Conservation (phyloP, 2,888 invertebrate genomes). For the Trichogramma dendrolimi region DNA sequence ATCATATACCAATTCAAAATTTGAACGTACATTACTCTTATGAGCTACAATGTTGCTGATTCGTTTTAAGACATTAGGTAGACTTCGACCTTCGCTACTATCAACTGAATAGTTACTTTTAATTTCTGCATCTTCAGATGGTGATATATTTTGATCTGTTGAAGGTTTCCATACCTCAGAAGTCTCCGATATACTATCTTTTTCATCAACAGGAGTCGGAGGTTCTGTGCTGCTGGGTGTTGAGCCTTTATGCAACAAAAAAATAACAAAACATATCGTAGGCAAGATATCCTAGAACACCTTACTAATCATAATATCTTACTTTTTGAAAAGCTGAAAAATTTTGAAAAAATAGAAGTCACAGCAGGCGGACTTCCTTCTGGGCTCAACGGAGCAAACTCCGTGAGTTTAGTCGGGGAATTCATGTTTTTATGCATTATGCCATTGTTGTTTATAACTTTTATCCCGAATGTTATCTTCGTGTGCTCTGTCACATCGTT, state of each 20-base stretch:
- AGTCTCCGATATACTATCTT: constrained; percentile 43
- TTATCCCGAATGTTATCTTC: not conserved
- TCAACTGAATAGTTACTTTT: constrained; percentile 53
- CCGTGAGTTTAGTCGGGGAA: constrained; percentile 67
- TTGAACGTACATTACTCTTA: constrained; percentile 67
- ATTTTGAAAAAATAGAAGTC: constrained; percentile 69
- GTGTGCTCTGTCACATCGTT: not conserved
- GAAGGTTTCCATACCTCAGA: constrained; percentile 44
- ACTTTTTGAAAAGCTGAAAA: constrained; percentile 68
- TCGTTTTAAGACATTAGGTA: constrained; percentile 80
- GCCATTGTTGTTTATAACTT: not conserved
- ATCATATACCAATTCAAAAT: not conserved
- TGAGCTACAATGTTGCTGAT: constrained; percentile 84
- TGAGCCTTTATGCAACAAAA: constrained; percentile 14
- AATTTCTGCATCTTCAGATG: constrained; percentile 41
- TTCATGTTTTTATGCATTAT: constrained; percentile 60
- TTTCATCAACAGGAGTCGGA: constrained; percentile 41
- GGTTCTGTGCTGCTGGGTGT: not conserved
- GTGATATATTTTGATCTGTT: constrained; percentile 40
- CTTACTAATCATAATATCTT: constrained; percentile 33
- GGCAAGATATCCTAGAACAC: not conserved
- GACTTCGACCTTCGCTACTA: constrained; percentile 68
- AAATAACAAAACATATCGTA: not conserved
- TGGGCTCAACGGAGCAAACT: constrained; percentile 74
- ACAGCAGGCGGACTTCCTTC: constrained; percentile 72